phyloP scores from a whole-genome alignment of 35 echinoderm and acorn worm species.

The Ophiothrix spiculata region DNA sequence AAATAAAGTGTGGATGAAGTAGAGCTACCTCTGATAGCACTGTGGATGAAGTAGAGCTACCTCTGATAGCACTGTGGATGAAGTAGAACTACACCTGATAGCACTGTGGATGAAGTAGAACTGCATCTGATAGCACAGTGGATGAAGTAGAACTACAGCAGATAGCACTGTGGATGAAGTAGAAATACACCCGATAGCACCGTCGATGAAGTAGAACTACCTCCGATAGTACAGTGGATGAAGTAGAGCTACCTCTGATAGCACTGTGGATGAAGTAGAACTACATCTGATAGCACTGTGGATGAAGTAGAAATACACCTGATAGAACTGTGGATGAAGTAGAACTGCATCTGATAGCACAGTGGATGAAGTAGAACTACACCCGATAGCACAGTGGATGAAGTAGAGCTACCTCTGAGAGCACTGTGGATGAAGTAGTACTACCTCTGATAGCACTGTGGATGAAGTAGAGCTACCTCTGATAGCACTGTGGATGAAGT shows the following conservation, averaged over 20 bases:
- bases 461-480: slow-evolving; percentile 4
- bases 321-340: background rate
- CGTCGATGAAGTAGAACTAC: background rate
- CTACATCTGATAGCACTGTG: background rate
- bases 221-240: background rate
- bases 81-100: background rate
- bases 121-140: background rate
- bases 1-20: slow-evolving; percentile 10
- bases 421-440: slow-evolving; percentile 3
- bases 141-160: background rate
- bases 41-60: background rate
- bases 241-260: background rate
- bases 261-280: slow-evolving; percentile 8
- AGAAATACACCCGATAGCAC: background rate
- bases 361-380: slow-evolving; percentile 4
- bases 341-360: background rate
- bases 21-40: slow-evolving; percentile 1
- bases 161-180: slow-evolving; percentile 8
- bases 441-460: slow-evolving; percentile 5
- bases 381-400: background rate
- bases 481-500: background rate
- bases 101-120: slow-evolving; percentile 4
- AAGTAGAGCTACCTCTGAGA: background rate
- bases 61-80: background rate
- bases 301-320: background rate